These are phyloP conservation scores for Argentina silus DNA, from an alignment of 2,797 vertebrate species.

Conservation along the genomic window DNA sequence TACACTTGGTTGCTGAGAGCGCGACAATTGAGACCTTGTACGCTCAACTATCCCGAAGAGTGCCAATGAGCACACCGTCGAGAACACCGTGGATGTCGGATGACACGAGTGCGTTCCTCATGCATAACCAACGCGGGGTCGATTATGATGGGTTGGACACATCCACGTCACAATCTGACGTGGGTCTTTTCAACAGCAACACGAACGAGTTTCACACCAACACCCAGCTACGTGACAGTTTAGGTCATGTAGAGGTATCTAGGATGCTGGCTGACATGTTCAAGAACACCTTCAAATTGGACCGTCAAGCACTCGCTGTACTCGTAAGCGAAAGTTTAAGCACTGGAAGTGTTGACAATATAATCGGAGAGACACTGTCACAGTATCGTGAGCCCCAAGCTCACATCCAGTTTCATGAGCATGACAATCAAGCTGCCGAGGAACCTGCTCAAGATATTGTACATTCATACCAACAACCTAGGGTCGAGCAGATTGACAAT, in stretches of 20 bases:
- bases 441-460: too few relatives aligned
- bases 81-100: background rate
- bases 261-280: background rate
- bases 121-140: background rate
- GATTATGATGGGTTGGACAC: background rate
- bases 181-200: background rate
- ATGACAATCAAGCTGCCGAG: too few relatives aligned
- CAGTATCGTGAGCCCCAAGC: too few relatives aligned
- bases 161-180: background rate
- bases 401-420: background rate
- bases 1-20: background rate
- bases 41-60: background rate
- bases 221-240: background rate
- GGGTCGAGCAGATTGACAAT: too few relatives aligned
- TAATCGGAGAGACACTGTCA: background rate
- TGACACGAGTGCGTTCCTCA: background rate
- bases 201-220: background rate
- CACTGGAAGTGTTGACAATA: background rate
- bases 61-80: too few relatives aligned
- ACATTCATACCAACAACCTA: too few relatives aligned
- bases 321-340: background rate
- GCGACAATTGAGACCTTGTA: background rate
- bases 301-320: background rate
- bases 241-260: background rate
- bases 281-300: background rate